phyloP scores from a whole-genome alignment of 37 sponge, comb jelly and placozoan species.

The Trichoplax adhaerens region DNA sequence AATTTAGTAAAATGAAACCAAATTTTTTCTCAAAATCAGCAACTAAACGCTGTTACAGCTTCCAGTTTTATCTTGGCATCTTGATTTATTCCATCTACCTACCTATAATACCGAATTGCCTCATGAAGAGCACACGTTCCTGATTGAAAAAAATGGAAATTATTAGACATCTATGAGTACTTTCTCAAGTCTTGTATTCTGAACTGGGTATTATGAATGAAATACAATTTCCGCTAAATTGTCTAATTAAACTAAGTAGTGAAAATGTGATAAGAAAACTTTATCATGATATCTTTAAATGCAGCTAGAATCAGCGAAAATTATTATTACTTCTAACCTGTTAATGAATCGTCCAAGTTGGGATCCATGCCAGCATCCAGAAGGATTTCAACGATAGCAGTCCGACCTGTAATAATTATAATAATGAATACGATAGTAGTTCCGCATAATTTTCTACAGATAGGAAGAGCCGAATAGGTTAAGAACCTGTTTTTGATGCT shows the following conservation, averaged over 20 bases:
- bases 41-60: too few relatives aligned
- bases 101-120: constrained; percentile 55
- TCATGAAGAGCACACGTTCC: constrained; percentile 52
- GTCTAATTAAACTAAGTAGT: background rate
- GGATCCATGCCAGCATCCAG: constrained; percentile 62
- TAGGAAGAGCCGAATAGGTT: too few relatives aligned
- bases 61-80: too few relatives aligned
- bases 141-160: background rate
- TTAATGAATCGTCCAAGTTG: constrained; percentile 20
- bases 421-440: background rate
- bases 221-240: background rate
- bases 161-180: too few relatives aligned
- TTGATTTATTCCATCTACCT: background rate
- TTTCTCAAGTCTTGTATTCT: too few relatives aligned
- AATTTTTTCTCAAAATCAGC: too few relatives aligned
- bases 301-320: background rate
- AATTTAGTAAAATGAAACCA: too few relatives aligned
- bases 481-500: too few relatives aligned
- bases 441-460: too few relatives aligned
- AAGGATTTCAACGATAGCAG: constrained; percentile 38
- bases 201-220: background rate
- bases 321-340: background rate
- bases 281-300: background rate
- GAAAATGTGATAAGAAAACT: background rate
- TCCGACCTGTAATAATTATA: constrained; percentile 19